phyloP scores from a whole-genome alignment of 1,140 invertebrate genomes.

The Bactericera cockerelli region DNA sequence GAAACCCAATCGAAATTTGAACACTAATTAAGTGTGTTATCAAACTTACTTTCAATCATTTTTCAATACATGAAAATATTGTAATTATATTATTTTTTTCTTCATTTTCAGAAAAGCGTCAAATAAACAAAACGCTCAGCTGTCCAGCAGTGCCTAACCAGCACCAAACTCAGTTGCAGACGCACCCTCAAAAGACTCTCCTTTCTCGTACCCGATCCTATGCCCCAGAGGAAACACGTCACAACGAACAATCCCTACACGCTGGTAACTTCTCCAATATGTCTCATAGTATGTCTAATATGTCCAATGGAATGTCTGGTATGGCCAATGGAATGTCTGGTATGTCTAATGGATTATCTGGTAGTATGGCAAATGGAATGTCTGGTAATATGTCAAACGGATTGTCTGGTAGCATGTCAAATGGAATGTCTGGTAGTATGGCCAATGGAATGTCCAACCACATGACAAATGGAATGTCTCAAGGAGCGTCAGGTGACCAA shows the following conservation, averaged over 20 bases:
- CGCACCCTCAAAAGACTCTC: slow-evolving; percentile 4
- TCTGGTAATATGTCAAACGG: too few relatives aligned
- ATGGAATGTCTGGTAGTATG: neutral
- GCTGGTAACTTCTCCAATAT: neutral
- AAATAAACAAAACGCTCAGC: neutral
- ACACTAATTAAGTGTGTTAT: too few relatives aligned
- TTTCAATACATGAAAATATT: too few relatives aligned
- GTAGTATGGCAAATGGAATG: too few relatives aligned
- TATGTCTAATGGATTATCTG: too few relatives aligned
- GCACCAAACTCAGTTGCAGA: neutral
- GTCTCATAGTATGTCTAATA: neutral
- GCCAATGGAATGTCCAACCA: neutral
- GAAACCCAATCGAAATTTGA: too few relatives aligned
- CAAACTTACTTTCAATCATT: too few relatives aligned
- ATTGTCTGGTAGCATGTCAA: too few relatives aligned
- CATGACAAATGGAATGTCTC: slow-evolving; percentile 7
- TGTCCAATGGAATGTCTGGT: too few relatives aligned
- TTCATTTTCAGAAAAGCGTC: neutral
- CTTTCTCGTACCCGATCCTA: slow-evolving; percentile 12
- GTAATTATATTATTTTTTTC: too few relatives aligned
- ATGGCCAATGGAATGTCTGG: too few relatives aligned
- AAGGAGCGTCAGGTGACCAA: too few relatives aligned
- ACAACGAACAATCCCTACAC: slow-evolving; percentile 20
- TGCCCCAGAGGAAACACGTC: slow-evolving; percentile 18
- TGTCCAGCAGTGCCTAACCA: neutral